A percentile compares a stretch with the other conserved stretches of the same genome.
Evolutionary conservation across 2,888 invertebrate genomes (phyloP).

Genomic region (Blera fallax): DNA sequence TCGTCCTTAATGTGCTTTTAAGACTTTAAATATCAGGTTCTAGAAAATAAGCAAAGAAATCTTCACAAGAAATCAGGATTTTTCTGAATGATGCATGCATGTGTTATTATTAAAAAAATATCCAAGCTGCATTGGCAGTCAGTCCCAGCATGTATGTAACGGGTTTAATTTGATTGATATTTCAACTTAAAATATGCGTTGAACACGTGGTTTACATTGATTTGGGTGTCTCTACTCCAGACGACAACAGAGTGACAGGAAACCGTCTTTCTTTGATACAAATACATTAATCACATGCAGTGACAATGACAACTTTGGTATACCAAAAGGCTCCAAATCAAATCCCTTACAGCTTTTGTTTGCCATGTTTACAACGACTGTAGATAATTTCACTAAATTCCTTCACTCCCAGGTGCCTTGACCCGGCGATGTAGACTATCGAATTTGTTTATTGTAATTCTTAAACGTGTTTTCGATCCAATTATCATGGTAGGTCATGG

Average conservation of each 20-base stretch:
- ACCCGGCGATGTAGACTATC: not conserved
- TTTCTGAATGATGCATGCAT: no score
- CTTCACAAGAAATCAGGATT: no score
- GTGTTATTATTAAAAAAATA: no score
- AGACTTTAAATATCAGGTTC: no score
- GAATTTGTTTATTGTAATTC: not conserved
- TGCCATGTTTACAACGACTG: not conserved
- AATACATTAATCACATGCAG: conserved; percentile 2
- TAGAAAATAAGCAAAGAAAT: no score
- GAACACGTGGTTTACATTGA: not conserved
- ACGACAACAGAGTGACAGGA: not conserved
- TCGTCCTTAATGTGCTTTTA: no score
- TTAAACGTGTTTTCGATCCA: not conserved
- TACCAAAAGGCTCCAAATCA: not conserved
- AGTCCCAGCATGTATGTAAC: not conserved
- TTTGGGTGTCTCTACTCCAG: not conserved
- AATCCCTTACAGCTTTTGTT: not conserved
- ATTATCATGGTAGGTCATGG: conserved; percentile 30
- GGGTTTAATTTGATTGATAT: not conserved
- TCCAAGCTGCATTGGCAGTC: not conserved
- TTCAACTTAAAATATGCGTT: not conserved
- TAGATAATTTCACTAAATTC: not conserved
- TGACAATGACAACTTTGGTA: not conserved
- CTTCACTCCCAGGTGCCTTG: not conserved
- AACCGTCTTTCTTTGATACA: not conserved